These are phyloP conservation scores for Xestia rhomboidea DNA, from an alignment of 2,888 invertebrate species.

Conservation along the genomic window DNA sequence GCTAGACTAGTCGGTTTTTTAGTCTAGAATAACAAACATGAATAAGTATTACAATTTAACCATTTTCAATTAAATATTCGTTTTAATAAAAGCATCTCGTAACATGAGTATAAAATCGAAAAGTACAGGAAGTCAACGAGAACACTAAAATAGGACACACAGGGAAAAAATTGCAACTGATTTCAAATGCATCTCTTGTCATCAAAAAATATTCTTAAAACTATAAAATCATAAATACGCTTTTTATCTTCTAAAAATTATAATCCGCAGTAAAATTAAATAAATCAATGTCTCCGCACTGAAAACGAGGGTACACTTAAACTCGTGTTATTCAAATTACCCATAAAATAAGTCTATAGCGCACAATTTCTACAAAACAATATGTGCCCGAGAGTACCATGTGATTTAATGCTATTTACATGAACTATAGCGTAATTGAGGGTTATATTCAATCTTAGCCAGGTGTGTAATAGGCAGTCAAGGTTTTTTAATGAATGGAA, in stretches of 20 bases:
- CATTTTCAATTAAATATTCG: conserved; percentile 1
- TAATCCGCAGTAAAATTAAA: conserved; percentile 38
- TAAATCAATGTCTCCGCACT: conserved; percentile 66
- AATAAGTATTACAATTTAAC: neutral
- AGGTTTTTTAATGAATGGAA: conserved; percentile 57
- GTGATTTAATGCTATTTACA: conserved; percentile 61
- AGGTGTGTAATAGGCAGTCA: conserved; percentile 56
- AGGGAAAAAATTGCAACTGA: conserved; percentile 31
- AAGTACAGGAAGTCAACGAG: conserved; percentile 4
- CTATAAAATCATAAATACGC: conserved; percentile 21
- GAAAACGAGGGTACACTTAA: conserved; percentile 45
- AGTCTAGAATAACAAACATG: neutral
- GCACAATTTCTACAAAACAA: conserved; percentile 36
- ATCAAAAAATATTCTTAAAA: conserved; percentile 27
- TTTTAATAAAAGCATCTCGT: neutral
- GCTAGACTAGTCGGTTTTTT: neutral
- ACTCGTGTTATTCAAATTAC: conserved; percentile 67
- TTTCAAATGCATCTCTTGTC: conserved; percentile 57
- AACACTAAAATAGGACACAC: neutral
- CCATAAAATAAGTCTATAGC: conserved; percentile 48
- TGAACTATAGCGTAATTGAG: conserved; percentile 56
- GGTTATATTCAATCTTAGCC: conserved; percentile 64
- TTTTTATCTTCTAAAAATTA: conserved; percentile 10
- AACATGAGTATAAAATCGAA: conserved; percentile 2
- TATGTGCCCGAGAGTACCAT: conserved; percentile 42